Evolutionary conservation across 92 coral and sea anemone genomes (phyloP), one percentile per base, ranked within the genome.

Genomic region (Zoanthus sociatus): DNA sequence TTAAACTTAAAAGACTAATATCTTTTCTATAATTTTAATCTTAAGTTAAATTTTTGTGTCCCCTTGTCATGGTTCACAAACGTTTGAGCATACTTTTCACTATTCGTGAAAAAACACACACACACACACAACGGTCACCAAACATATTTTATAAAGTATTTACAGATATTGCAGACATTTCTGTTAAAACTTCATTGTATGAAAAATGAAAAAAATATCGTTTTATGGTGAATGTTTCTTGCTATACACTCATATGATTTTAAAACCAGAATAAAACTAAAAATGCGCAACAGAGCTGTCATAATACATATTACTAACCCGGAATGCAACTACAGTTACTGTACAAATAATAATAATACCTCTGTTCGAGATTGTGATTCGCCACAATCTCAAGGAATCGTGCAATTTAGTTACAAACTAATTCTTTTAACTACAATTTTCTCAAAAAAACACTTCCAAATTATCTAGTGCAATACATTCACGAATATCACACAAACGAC

Each of bases 401-500:
- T 15, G 74, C 7, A 42, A 66, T 64, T 66, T 79, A 20, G 37
- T 45, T 79, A 64, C 12, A 21, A 26, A 18, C 44, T 0, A 46
- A 21, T 60, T 4, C 6, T 15, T 60, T 13, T 15, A 15, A 1
- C 20, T 60, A 15, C 7, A 75, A 31, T 9, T 17, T 69, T 69
- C 11, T 3, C 26, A 26, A 44, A 44, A 26, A 44, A 44, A 8
- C n/a, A 44, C 15, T 16, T 33, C n/a, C 3, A 78, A 78, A 60
- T 4, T 60, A 4, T 61, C 17, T 53, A 11, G 13, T 6, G 31
- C 17, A 33, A 63, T 4, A 78, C 13, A 37, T 21, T 56, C 70
- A 47, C 31, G 10, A 42, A 9, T 1, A 11, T 71, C 84, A 94
- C 60, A 94, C 97, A 60, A 94, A 94, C 16, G 97, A 94, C 88